Conservation (phyloP, 1,140 invertebrate genomes). For the Thaumetopoea pityocampa region DNA sequence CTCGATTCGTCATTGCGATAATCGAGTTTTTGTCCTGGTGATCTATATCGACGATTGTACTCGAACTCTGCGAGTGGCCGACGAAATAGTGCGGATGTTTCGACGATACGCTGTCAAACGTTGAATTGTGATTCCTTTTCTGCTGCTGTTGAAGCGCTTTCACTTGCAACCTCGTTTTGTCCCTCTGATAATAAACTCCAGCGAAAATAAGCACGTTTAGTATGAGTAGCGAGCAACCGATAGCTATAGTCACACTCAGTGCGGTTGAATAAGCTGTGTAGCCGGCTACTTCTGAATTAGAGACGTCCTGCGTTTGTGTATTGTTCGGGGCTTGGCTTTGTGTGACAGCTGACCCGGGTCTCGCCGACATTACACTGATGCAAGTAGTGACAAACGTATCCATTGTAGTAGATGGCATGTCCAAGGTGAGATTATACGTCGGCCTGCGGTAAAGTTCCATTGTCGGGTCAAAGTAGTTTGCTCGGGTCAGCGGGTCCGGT, state of each 20-base stretch:
- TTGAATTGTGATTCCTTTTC: constrained; percentile 82
- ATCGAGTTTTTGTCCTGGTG: constrained; percentile 83
- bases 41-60: constrained; percentile 88
- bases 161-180: constrained; percentile 88
- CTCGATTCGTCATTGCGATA: constrained; percentile 78
- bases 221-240: constrained; percentile 90
- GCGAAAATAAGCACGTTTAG: constrained; percentile 93
- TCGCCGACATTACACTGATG: constrained; percentile 75
- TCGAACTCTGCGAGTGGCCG: constrained; percentile 81
- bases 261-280: constrained; percentile 89
- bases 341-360: constrained; percentile 66
- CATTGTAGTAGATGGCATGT: constrained; percentile 76
- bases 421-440: constrained; percentile 74
- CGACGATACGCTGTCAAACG: constrained; percentile 80
- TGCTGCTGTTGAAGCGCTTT: constrained; percentile 83
- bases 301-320: constrained; percentile 76
- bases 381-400: constrained; percentile 78
- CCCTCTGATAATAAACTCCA: constrained; percentile 90
- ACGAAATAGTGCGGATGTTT: constrained; percentile 83
- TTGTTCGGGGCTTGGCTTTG: constrained; percentile 67
- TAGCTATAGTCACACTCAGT: constrained; percentile 90
- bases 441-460: constrained; percentile 77
- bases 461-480: constrained; percentile 51
- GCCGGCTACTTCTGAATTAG: constrained; percentile 86
- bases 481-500: constrained; percentile 81